A percentile compares a stretch with the other conserved stretches of the same genome.
phyloP scores from a whole-genome alignment of 1,140 invertebrate species.

The Capitella teleta region DNA sequence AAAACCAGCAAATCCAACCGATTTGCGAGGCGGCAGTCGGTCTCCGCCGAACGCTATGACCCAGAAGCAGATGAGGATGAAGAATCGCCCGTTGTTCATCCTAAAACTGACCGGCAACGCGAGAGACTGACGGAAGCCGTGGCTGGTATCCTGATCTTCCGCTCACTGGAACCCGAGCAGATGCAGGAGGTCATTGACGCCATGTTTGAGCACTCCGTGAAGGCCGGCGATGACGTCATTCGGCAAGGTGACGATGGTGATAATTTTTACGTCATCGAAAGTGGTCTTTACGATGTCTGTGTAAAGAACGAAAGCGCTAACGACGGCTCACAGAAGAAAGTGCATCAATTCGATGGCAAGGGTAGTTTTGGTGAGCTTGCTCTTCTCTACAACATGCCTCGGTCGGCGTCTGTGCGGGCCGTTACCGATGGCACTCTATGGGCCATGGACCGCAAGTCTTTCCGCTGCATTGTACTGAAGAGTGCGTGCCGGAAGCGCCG shows the following conservation, averaged over 20 bases:
- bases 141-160: slow-evolving; percentile 83
- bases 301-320: slow-evolving; percentile 73
- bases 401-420: slow-evolving; percentile 67
- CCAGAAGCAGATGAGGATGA: slow-evolving; percentile 88
- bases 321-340: slow-evolving; percentile 18
- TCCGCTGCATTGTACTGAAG: slow-evolving; percentile 88
- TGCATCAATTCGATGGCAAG: slow-evolving; percentile 42
- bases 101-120: slow-evolving; percentile 62
- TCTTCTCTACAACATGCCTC: slow-evolving; percentile 94
- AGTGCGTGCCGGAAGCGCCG: slow-evolving; percentile 92
- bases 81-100: slow-evolving; percentile 37
- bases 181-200: slow-evolving; percentile 86
- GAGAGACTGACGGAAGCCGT: slow-evolving; percentile 78
- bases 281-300: slow-evolving; percentile 71
- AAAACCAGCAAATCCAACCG: slow-evolving; percentile 17
- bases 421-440: slow-evolving; percentile 73
- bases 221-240: slow-evolving; percentile 75
- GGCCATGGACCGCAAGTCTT: slow-evolving; percentile 93
- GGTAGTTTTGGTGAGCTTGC: slow-evolving; percentile 94
- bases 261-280: slow-evolving; percentile 94
- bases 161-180: slow-evolving; percentile 67
- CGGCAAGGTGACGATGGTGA: slow-evolving; percentile 94
- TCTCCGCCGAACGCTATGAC: slow-evolving; percentile 78
- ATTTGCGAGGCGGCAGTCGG: slow-evolving; percentile 29
- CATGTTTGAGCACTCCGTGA: slow-evolving; percentile 69